Evolutionary conservation across 2,113 vertebrate genomes (phyloP).

Genomic region (Nyctereutes procyonoides): DNA sequence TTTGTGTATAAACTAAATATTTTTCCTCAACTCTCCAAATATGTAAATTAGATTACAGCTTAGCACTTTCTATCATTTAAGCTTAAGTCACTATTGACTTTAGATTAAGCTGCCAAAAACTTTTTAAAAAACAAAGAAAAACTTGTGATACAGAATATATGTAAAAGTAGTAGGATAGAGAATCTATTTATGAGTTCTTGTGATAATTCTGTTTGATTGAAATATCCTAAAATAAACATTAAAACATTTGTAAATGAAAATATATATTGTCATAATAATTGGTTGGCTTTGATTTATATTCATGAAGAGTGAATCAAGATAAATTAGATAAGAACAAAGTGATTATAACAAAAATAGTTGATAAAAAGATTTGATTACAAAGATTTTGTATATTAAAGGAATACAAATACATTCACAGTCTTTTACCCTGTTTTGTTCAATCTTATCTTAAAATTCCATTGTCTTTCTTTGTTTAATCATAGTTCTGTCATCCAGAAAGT

Average conservation of each 20-base stretch:
- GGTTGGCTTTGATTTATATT: not conserved
- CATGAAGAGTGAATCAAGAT: not conserved
- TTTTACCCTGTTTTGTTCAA: not conserved
- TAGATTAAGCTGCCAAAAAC: slow-evolving; percentile 69
- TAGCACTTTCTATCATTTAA: slow-evolving; percentile 69
- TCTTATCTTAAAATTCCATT: not conserved
- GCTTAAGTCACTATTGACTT: slow-evolving; percentile 24
- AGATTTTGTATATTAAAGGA: not conserved
- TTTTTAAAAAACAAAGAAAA: not conserved
- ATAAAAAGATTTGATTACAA: not conserved
- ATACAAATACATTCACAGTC: not conserved
- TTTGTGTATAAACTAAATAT: slow-evolving; percentile 60
- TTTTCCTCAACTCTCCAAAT: slow-evolving; percentile 45
- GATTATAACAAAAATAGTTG: not conserved
- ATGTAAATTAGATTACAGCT: slow-evolving; percentile 57
- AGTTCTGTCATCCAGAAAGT: not conserved
- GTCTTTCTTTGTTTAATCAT: not conserved
- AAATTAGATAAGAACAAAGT: not conserved
- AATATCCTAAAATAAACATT: not conserved
- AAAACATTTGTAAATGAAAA: not conserved
- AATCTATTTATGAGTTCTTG: not conserved
- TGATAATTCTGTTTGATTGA: not conserved
- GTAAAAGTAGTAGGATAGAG: not conserved
- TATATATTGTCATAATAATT: not conserved
- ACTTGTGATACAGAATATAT: not conserved